phyloP scores from a whole-genome alignment of 2,888 invertebrate genomes.

The Camptogramma bilineatum region DNA sequence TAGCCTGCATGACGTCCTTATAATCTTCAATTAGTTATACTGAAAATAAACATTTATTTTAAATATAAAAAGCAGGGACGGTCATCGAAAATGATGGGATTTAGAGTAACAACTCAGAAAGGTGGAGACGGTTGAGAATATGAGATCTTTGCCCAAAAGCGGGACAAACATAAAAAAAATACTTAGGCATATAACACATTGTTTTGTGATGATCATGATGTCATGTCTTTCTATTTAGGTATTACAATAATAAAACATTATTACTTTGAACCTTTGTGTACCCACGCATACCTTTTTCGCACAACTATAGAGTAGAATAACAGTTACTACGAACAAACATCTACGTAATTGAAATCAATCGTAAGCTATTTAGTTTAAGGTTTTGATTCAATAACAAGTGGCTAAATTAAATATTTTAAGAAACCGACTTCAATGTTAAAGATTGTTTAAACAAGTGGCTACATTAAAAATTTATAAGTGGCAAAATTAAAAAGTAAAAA shows the following conservation, averaged over 20 bases:
- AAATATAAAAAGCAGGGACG: neutral
- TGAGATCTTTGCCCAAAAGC: neutral
- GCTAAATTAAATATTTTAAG: too few relatives aligned
- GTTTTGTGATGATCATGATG: neutral
- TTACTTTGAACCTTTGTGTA: neutral
- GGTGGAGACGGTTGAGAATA: too few relatives aligned
- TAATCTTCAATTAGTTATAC: conserved; percentile 16
- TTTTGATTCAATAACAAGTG: too few relatives aligned
- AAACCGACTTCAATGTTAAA: too few relatives aligned
- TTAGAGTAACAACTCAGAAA: neutral
- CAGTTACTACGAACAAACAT: neutral
- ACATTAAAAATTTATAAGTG: too few relatives aligned
- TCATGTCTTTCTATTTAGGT: neutral
- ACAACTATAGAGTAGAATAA: neutral
- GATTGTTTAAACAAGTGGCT: too few relatives aligned
- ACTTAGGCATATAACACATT: neutral
- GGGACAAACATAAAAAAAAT: neutral
- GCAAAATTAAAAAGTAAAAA: too few relatives aligned
- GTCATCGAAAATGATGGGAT: neutral
- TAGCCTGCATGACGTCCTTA: conserved; percentile 18
- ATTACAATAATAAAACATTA: neutral
- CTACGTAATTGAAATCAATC: too few relatives aligned
- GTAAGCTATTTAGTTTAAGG: too few relatives aligned
- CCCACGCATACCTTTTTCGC: conserved; percentile 6
- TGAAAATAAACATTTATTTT: neutral